A percentile compares a stretch with the other conserved stretches of the same genome.
phyloP scores from a whole-genome alignment of 2,797 vertebrate species.

The Clarias platycephalus region DNA sequence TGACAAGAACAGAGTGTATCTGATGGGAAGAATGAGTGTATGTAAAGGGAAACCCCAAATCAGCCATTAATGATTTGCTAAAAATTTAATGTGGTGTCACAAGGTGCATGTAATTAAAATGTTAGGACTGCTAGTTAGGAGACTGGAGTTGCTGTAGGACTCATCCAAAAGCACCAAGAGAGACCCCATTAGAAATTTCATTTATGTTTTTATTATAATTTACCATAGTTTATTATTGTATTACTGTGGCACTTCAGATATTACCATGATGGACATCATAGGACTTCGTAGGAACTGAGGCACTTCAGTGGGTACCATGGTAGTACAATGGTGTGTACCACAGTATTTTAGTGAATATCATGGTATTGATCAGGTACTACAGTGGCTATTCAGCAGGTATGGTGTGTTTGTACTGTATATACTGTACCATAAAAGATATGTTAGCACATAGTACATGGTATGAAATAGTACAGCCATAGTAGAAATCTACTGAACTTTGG shows the following conservation, averaged over 20 bases:
- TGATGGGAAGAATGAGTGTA: background rate
- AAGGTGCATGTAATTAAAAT: background rate
- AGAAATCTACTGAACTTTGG: background rate
- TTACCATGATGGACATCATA: no score
- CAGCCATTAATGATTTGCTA: background rate
- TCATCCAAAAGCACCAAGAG: background rate
- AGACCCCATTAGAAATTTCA: background rate
- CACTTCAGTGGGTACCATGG: no score
- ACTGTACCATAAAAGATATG: background rate
- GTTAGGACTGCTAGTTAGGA: background rate
- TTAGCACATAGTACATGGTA: background rate
- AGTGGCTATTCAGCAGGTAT: no score
- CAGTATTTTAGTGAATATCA: no score
- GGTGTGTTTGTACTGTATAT: no score
- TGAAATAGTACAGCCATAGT: no score
- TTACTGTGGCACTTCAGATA: no score
- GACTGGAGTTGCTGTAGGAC: background rate
- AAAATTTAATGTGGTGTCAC: background rate
- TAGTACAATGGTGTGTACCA: no score
- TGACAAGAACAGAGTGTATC: background rate
- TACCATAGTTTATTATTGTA: no score
- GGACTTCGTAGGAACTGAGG: no score
- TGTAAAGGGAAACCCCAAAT: background rate
- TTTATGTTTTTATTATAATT: no score
- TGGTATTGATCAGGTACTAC: no score